Base-by-base conservation (phyloP, 2,888 invertebrate genomes). In the Priocnemis perturbator region DNA sequence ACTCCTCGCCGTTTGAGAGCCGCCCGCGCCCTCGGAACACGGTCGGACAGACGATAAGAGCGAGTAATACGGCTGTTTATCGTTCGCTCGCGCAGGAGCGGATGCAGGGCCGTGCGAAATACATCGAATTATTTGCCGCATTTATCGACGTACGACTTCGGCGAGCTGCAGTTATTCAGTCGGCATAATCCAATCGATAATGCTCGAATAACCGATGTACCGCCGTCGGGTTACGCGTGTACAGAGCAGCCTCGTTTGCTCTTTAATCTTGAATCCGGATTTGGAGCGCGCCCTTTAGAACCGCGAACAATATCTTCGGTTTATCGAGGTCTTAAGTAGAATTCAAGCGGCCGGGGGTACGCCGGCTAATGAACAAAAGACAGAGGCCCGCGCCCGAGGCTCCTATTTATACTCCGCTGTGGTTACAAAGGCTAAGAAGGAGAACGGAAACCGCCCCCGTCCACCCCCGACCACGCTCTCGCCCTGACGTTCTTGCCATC, bases 341-440 rank as follows among this genome's bases (percentile, higher is more conserved):
- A 44, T 59, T 48, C 56, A 60, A 57, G 59, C 62, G 45, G 53
- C 62, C 71, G 53, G n/a, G 17, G 37, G 71, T 56, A 53, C 56
- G 57, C 64, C 53, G 56, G 60, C 69, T 72, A 63, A 70, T 64
- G 70, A 70, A 70, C 72, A 70, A 72, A 67, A 67, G 63, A 60
- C 58, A 53, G 30, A 44, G 23, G 50, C 45, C 52, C 15, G 53
- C 21, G 60, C 48, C 48, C 61, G 52, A 53, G 47, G 47, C 63
- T 63, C 48, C 64, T 60, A 65, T 60, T 70, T 72, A 56, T 59
- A 72, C 70, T 60, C 60, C 53, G 57, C 52, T 53, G 66, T 53
- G 61, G 63, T 26, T 67, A 64, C 65, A 66, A 70, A 69, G 57
- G 60, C 63, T 57, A 60, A 62, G 48, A 61, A 55, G 65, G 50